phyloP scores from a whole-genome alignment of 2,888 invertebrate genomes.

The Calameuta filiformis region DNA sequence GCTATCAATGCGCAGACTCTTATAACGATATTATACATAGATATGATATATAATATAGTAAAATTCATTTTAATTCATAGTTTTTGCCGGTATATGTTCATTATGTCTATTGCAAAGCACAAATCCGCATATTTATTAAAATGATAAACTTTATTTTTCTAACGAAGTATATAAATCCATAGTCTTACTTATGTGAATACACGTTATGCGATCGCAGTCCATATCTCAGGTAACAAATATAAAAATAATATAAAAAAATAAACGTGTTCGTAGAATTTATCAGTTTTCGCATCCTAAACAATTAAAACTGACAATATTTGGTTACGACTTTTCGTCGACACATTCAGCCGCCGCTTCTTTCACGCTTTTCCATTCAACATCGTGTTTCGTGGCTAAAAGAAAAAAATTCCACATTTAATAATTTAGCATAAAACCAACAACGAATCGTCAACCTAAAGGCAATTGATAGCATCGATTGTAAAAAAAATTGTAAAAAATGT shows the following conservation, averaged over 20 bases:
- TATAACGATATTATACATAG: neutral
- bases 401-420: neutral
- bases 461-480: neutral
- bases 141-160: neutral
- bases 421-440: neutral
- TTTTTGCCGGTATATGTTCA: neutral
- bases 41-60: neutral
- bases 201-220: neutral
- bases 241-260: neutral
- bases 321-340: neutral
- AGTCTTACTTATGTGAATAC: neutral
- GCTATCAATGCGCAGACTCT: neutral
- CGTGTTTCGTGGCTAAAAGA: conserved; percentile 33
- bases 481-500: neutral
- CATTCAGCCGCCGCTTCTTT: conserved; percentile 46
- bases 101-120: neutral
- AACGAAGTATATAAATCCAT: neutral
- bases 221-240: neutral
- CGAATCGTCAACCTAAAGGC: neutral
- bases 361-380: conserved; percentile 51
- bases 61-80: neutral
- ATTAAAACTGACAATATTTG: neutral
- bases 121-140: neutral
- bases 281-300: neutral
- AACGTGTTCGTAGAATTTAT: neutral